Evolutionary conservation across 2,888 invertebrate species (phyloP), one percentile per base, ranked within the genome.

Genomic region (Folsomia candida): DNA sequence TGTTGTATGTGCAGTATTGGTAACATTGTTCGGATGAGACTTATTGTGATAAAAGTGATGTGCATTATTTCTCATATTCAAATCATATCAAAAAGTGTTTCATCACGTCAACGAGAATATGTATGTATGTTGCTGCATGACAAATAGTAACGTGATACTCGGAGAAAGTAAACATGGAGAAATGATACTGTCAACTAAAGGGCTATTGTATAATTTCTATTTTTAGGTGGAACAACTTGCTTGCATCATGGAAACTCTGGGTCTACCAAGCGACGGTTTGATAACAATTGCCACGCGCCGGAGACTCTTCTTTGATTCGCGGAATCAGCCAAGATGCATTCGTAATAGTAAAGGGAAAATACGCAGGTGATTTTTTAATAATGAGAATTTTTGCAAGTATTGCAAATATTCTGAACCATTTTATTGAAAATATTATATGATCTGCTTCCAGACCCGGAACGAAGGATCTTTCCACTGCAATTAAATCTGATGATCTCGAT

Each of bases 211-310:
- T n/a, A n/a, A n/a, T n/a, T n/a, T n/a, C n/a, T n/a, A n/a, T n/a
- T 65, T 72, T 57, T 26, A 79, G 78, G 91, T 94, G 73, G 97
- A 97, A 82, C 97, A 97, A 84, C 87, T 97, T 77, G 94, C 96
- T 69, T 97, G 97, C 85, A 92, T 97, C 81, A 97, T 97, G 95
- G 97, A 97, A 85, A 89, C 97, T 68, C 86, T 96, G 75, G 96
- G 95, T 25, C 87, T 91, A 77, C 97, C 97, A 1, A 93, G 96
- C 1, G 91, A 92, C 70, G 90, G 91, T 81, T 88, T 97, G 76
- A 89, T 97, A 76, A 88, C 90, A 76, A 57, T 76, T 64, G 74
- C 76, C 61, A 76, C 76, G 22, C 67, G 73, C 51, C 76, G 78
- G 61, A 74, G 79, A 54, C 68, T 79, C n/a, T 79, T 79, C 67